Evolutionary conservation across 2,888 invertebrate genomes (phyloP).

Genomic region (Heliconius sara): DNA sequence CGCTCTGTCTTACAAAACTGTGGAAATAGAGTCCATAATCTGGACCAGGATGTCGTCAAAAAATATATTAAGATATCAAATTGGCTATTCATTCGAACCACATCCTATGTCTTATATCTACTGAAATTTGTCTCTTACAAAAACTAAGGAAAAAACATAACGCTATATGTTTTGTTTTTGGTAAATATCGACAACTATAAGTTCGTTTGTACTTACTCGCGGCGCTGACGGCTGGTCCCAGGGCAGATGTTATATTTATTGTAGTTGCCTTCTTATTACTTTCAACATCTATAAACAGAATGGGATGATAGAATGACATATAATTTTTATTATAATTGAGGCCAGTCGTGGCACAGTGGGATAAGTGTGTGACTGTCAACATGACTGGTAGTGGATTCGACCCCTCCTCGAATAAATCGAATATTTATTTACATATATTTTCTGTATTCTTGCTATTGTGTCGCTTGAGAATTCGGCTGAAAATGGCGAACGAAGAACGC

Average conservation of each 20-base stretch:
- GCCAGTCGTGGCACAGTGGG: no score
- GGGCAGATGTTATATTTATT: conserved; percentile 69
- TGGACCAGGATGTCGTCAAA: no score
- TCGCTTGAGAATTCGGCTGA: no score
- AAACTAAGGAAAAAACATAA: not conserved
- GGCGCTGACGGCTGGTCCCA: conserved; percentile 79
- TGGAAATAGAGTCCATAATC: no score
- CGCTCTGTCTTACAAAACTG: no score
- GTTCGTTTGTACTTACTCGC: conserved; percentile 66
- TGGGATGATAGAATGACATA: conserved; percentile 20
- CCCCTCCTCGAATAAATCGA: no score
- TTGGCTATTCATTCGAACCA: not conserved
- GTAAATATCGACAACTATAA: conserved; percentile 4
- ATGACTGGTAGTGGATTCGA: no score
- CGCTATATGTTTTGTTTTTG: not conserved
- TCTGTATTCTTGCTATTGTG: no score
- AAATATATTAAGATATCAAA: not conserved
- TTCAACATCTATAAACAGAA: conserved; percentile 66
- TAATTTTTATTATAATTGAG: not conserved
- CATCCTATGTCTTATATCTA: not conserved
- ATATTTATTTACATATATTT: no score
- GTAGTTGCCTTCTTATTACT: conserved; percentile 68
- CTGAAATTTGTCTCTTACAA: not conserved
- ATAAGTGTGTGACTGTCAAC: no score
- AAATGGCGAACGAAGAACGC: no score